A percentile compares a stretch with the other conserved stretches of the same genome.
These are phyloP conservation scores for Pelobates cultripes DNA, from an alignment of 2,797 vertebrate genomes.

Conservation along the genomic window DNA sequence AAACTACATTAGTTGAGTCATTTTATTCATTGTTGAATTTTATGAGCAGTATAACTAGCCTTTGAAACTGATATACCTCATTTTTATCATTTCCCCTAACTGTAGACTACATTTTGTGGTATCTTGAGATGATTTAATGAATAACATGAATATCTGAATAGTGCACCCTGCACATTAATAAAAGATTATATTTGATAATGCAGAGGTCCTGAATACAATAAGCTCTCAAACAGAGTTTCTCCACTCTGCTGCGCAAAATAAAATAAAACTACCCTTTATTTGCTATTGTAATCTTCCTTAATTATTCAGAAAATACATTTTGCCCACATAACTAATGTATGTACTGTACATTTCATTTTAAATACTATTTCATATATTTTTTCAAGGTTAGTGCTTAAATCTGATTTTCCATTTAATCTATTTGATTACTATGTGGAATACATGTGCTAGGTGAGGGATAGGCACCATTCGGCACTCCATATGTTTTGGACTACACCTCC, in stretches of 20 bases:
- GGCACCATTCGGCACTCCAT: too few species aligned
- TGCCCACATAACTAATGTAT: slow-evolving; percentile 29
- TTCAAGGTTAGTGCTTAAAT: too few species aligned
- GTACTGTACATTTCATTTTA: slow-evolving; percentile 21
- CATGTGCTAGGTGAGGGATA: too few species aligned
- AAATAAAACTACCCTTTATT: slow-evolving; percentile 30
- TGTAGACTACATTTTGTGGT: slow-evolving; percentile 42
- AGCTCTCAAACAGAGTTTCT: slow-evolving; percentile 24
- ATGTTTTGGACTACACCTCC: too few species aligned
- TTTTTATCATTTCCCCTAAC: slow-evolving; percentile 51
- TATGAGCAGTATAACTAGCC: slow-evolving; percentile 37
- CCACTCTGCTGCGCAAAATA: slow-evolving; percentile 24
- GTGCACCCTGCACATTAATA: slow-evolving; percentile 48
- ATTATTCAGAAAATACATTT: slow-evolving; percentile 33
- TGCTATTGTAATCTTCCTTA: slow-evolving; percentile 39
- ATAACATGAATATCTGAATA: slow-evolving; percentile 55
- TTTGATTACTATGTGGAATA: too few species aligned
- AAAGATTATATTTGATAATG: slow-evolving; percentile 52
- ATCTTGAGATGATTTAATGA: slow-evolving; percentile 48
- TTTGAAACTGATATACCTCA: slow-evolving; percentile 27
- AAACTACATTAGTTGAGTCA: slow-evolving; percentile 12
- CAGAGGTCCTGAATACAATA: slow-evolving; percentile 38
- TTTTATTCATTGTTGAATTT: slow-evolving; percentile 21
- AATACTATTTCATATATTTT: slow-evolving; percentile 25
- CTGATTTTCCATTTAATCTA: too few species aligned